Percentiles rank a stretch among this genome's conserved stretches.
Evolutionary conservation across 1,140 invertebrate species (phyloP).

Genomic region (Idris sp.): DNA sequence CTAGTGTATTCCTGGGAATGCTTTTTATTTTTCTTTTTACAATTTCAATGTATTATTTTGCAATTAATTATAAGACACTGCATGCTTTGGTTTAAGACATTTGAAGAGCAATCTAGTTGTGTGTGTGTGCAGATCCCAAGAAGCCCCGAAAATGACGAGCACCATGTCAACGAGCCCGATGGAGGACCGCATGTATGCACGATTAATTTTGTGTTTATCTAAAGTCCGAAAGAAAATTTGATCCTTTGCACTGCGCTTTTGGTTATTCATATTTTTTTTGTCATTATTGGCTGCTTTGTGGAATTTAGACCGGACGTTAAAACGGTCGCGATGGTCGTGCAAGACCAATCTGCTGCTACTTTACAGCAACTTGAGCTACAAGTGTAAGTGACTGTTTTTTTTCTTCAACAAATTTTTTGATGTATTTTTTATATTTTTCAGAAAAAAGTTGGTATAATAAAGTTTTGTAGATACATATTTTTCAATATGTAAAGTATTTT

Average conservation of each 20-base stretch:
- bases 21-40: slow-evolving; percentile 61
- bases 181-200: slow-evolving; percentile 77
- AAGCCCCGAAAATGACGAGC: slow-evolving; percentile 51
- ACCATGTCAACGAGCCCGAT: slow-evolving; percentile 60
- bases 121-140: slow-evolving; percentile 30
- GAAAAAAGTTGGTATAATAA: too few species aligned
- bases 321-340: slow-evolving; percentile 70
- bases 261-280: slow-evolving; percentile 62
- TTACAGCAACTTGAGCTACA: slow-evolving; percentile 64
- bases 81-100: slow-evolving; percentile 63
- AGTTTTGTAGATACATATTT: too few species aligned
- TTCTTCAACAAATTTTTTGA: too few species aligned
- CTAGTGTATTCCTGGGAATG: slow-evolving; percentile 55
- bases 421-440: too few species aligned
- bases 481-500: too few species aligned
- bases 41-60: slow-evolving; percentile 67
- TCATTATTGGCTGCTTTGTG: slow-evolving; percentile 65
- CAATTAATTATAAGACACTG: slow-evolving; percentile 66
- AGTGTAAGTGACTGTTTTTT: slow-evolving; percentile 70
- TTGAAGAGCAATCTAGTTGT: slow-evolving; percentile 34
- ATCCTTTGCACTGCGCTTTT: slow-evolving; percentile 51
- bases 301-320: slow-evolving; percentile 73
- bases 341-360: slow-evolving; percentile 66
- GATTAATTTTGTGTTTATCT: slow-evolving; percentile 65
- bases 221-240: slow-evolving; percentile 53